Percentiles rank a stretch among this genome's conserved stretches.
Evolutionary conservation across 2,797 vertebrate genomes (phyloP).

Genomic region (Silurus lanzhouensis): DNA sequence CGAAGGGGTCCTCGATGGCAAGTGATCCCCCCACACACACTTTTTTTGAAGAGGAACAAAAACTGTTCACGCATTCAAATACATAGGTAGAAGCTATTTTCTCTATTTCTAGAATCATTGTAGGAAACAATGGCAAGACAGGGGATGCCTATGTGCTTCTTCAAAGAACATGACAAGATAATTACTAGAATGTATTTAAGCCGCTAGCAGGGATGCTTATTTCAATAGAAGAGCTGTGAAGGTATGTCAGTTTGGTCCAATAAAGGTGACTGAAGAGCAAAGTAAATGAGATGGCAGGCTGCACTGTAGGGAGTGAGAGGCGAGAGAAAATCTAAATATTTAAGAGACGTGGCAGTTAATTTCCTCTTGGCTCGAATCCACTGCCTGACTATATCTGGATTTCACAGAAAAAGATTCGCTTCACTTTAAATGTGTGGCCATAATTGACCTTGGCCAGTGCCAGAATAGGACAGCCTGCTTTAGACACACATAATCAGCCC

Average conservation of each 20-base stretch:
- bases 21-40: constrained; percentile 16
- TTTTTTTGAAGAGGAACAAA: constrained; percentile 28
- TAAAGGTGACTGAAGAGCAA: constrained; percentile 22
- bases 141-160: not conserved
- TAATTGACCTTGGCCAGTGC: constrained; percentile 78
- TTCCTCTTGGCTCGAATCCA: constrained; percentile 46
- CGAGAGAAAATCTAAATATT: constrained; percentile 65
- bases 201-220: not conserved
- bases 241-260: constrained; percentile 15
- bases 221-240: constrained; percentile 12
- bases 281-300: constrained; percentile 29
- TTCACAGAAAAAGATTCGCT: constrained; percentile 64
- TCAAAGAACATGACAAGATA: constrained; percentile 29
- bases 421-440: constrained; percentile 68
- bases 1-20: constrained; percentile 52
- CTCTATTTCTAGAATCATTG: constrained; percentile 22
- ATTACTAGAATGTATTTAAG: constrained; percentile 42
- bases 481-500: constrained; percentile 71
- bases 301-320: constrained; percentile 52
- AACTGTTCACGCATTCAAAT: constrained; percentile 43
- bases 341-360: constrained; percentile 61
- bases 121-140: constrained; percentile 32
- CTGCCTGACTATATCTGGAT: constrained; percentile 61
- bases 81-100: constrained; percentile 39
- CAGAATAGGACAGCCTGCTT: constrained; percentile 66